Conservation (phyloP, 1,140 invertebrate species). For the Drosophila baimaii region DNA sequence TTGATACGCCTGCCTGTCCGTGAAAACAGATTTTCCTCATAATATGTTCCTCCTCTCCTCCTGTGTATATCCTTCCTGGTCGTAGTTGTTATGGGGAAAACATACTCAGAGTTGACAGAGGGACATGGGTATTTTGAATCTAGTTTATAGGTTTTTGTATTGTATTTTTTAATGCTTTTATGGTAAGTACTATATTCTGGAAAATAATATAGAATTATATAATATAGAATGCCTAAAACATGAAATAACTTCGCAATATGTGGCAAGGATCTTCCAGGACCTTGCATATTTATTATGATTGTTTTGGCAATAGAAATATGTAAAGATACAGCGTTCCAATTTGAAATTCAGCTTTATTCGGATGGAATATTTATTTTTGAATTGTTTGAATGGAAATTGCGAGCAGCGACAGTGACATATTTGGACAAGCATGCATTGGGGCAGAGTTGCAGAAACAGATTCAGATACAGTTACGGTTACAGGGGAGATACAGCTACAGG, state of each 20-base stretch:
- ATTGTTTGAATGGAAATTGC: slow-evolving; percentile 26
- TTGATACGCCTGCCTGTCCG: slow-evolving; percentile 39
- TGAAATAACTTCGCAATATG: no score
- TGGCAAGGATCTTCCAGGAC: no score
- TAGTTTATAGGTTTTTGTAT: no score
- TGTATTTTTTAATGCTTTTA: no score
- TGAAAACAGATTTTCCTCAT: slow-evolving; percentile 43
- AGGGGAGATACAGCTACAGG: neutral
- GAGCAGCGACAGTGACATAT: slow-evolving; percentile 38
- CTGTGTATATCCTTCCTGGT: neutral
- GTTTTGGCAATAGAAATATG: neutral
- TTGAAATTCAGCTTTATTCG: neutral
- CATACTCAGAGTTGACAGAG: slow-evolving; percentile 7
- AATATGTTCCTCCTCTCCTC: no score
- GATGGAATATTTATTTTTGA: slow-evolving; percentile 1
- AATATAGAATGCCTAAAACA: neutral
- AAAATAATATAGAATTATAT: no score
- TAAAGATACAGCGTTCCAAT: neutral
- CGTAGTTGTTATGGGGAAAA: no score
- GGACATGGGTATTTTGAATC: neutral
- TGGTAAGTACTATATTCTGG: no score
- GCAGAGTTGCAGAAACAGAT: neutral
- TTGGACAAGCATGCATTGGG: neutral
- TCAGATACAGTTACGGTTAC: neutral
- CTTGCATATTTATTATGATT: slow-evolving; percentile 6